phyloP scores from a whole-genome alignment of 1,140 invertebrate species.

The Ericerus pela region DNA sequence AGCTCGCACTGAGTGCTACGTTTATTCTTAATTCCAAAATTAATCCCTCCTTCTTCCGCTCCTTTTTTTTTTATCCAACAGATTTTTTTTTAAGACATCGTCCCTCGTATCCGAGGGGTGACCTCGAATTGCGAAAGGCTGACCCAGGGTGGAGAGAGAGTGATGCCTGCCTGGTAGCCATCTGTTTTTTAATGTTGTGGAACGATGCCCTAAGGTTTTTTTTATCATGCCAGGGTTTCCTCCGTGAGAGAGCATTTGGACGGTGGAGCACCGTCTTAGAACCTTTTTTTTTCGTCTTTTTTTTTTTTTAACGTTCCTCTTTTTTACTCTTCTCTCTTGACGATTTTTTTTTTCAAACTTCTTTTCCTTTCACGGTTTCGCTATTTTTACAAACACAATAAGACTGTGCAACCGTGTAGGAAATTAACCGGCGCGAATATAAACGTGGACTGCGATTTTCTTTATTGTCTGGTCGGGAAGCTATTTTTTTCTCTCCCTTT shows the following conservation, averaged over 20 bases:
- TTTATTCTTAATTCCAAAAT: conserved; percentile 6
- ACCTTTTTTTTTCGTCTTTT: no score
- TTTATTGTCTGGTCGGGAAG: no score
- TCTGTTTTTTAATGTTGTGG: conserved; percentile 9
- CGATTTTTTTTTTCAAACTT: no score
- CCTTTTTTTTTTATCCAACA: not conserved
- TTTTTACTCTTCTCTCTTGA: no score
- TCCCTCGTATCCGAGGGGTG: conserved; percentile 1
- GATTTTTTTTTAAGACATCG: not conserved
- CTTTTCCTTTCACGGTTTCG: not conserved
- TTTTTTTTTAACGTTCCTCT: no score
- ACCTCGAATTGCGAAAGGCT: conserved; percentile 11
- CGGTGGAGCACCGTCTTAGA: not conserved
- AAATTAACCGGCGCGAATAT: conserved; percentile 9
- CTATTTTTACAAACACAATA: conserved; percentile 9
- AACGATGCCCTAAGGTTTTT: conserved; percentile 10
- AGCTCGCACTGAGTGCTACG: not conserved
- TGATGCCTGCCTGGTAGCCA: conserved; percentile 9
- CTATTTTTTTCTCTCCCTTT: no score
- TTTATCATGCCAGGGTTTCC: conserved; percentile 6
- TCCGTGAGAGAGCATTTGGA: conserved; percentile 11
- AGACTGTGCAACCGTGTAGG: not conserved
- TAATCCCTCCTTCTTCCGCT: conserved; percentile 8
- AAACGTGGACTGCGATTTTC: conserved; percentile 1
- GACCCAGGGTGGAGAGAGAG: conserved; percentile 6